These are phyloP conservation scores for Dryobotodes eremita DNA, from an alignment of 2,888 invertebrate genomes.

Conservation along the genomic window DNA sequence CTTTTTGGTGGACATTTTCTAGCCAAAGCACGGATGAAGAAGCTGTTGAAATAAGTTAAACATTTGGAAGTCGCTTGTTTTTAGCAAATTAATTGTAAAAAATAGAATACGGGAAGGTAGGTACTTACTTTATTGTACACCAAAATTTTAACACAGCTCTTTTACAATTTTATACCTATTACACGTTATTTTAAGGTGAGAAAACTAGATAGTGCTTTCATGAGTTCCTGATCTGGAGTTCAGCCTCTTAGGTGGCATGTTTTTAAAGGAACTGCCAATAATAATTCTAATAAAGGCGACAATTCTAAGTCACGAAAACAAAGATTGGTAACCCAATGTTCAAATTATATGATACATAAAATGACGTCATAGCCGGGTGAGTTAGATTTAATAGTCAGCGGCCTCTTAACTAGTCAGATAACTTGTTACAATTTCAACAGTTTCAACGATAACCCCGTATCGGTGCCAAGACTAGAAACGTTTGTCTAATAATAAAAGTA, in stretches of 20 bases:
- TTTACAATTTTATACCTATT: background rate
- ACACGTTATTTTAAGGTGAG: too few species aligned
- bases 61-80: background rate
- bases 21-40: background rate
- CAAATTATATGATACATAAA: conserved; percentile 29
- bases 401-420: conserved; percentile 80
- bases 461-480: conserved; percentile 79
- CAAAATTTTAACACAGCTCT: background rate
- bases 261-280: background rate
- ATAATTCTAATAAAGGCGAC: background rate
- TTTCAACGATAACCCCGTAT: conserved; percentile 84
- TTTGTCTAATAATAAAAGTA: conserved; percentile 56
- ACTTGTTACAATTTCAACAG: conserved; percentile 85
- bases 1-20: background rate
- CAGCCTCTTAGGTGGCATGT: background rate
- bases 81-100: background rate
- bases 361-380: conserved; percentile 67
- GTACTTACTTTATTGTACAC: background rate
- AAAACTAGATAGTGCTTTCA: background rate
- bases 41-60: background rate
- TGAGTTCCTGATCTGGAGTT: background rate
- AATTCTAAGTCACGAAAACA: conserved; percentile 1
- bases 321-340: conserved; percentile 13
- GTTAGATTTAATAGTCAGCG: conserved; percentile 70
- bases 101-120: background rate